A percentile compares a stretch with the other conserved stretches of the same genome.
These are phyloP conservation scores for Triops longicaudatus DNA, from an alignment of 1,140 invertebrate genomes.

Conservation along the genomic window DNA sequence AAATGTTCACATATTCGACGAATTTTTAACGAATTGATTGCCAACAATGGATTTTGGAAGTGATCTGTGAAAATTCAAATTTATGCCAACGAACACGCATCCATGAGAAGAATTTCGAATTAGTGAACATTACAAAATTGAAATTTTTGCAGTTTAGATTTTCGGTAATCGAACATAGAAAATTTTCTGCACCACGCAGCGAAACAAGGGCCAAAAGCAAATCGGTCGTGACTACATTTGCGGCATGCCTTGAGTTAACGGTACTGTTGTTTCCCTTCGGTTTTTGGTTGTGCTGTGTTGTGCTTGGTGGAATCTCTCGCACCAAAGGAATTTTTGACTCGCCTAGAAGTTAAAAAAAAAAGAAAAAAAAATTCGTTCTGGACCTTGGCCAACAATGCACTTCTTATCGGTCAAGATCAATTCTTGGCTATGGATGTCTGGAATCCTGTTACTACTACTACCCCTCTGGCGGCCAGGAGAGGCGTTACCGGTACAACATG, in stretches of 20 bases:
- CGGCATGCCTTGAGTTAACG: slow-evolving; percentile 12
- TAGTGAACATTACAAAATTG: too few species aligned
- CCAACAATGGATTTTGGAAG: too few species aligned
- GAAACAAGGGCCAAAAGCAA: neutral
- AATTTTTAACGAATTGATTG: too few species aligned
- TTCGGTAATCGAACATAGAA: neutral
- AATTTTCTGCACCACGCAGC: neutral
- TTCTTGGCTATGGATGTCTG: neutral
- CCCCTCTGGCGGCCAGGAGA: neutral
- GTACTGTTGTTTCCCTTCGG: neutral
- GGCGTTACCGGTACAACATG: neutral
- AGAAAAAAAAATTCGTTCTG: neutral
- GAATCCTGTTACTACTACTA: neutral
- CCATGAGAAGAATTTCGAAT: too few species aligned
- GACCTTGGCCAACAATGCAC: neutral
- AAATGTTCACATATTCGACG: too few species aligned
- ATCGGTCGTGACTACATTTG: neutral
- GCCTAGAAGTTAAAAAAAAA: too few species aligned
- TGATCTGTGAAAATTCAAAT: too few species aligned
- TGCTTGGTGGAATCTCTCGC: too few species aligned
- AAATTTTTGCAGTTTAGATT: neutral
- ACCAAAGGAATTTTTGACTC: too few species aligned
- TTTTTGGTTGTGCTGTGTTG: neutral
- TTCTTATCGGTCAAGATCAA: neutral
- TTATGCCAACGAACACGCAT: too few species aligned